Base-by-base conservation (phyloP, 2,113 vertebrate genomes). In the Antechinus stuartii region DNA sequence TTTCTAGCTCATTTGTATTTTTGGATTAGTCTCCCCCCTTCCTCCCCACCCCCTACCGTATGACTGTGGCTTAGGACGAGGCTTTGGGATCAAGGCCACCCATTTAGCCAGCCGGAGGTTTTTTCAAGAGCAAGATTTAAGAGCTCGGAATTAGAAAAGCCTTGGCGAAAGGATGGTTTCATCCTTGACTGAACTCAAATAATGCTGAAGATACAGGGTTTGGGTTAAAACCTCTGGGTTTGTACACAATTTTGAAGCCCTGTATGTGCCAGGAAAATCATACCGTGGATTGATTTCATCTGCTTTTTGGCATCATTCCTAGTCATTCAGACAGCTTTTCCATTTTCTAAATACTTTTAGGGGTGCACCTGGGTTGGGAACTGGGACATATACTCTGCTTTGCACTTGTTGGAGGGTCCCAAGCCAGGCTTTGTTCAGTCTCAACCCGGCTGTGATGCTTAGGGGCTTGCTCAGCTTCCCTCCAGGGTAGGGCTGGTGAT, bases 161-260 rank as follows among this genome's bases (percentile, higher is more conserved):
- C 19, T 42, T 42, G 68, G 68, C n/a, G 16, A 84, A 84, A 42
- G 68, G n/a, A n/a, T 84, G 68, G n/a, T 84, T 84, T 84, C 68
- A 84, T 84, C 68, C 68, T 84, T 84, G 68, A 84, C 68, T 84
- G n/a, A 84, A 84, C 68, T 84, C 68, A 84, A 84, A 84, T 84
- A 84, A 84, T 84, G 35, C n/a, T 42, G 35, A 42, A 84, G 68
- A 84, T 42, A 84, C 35, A 84, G 68, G 68, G 68, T 84, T 84
- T 84, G n/a, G 68, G 68, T 42, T 84, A 84, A 84, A 84, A 42
- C 68, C 68, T 84, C 19, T n/a, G 68, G 14, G 68, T 84, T 84
- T 42, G 68, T 84, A 23, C 68, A 84, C 68, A 84, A 84, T 84
- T 84, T 84, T n/a, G 68, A 42, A 84, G n/a, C 68, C 6, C 2